Evolutionary conservation across 2,797 vertebrate genomes (phyloP), one percentile per base, ranked within the genome.

Genomic region (Sebastes kiyomatsui): DNA sequence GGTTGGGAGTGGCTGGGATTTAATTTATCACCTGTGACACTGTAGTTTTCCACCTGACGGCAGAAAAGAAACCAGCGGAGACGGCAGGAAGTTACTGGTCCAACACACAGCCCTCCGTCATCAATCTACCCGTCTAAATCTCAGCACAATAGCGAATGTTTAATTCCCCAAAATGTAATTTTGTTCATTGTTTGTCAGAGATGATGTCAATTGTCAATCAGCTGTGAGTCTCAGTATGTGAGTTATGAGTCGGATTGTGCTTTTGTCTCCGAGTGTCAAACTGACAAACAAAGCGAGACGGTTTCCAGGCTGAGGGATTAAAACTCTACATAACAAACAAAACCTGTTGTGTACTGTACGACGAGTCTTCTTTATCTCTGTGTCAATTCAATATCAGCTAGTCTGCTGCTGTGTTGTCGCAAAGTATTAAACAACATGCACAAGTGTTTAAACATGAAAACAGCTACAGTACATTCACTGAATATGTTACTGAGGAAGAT

Each of bases 291-390:
- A 67, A 69, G 35, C 3, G 12, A 72, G 66, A 82, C 13, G 1
- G 92, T 91, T 72, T 85, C 87, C 65, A 87, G 22, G 82, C 30
- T 11, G 16, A 68, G 8, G 78, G 83, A 88, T 85, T 88, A 85
- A 86, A 75, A 59, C 32, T 0, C 32, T 0, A 7, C 46, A 79
- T 35, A 52, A 66, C 33, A 75, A 7, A 76, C 81, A 90, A 83
- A 86, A 42, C 54, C 60, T 59, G 60, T 85, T 84, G 79, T 81
- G 67, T 22, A 55, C 52, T 22, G 52, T 68, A 8, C 46, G 6
- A 25, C 1, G 10, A 54, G 27, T 58, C 18, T 23, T 6, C 14
- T 75, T 70, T 69, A 56, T 32, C 9, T 58, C 8, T 25, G 25
- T 56, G 25, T 74, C 6, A 54, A 6, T 25, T 56, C 13, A 61